phyloP scores from a whole-genome alignment of 2,888 invertebrate species.

The Peribatodes rhomboidaria region DNA sequence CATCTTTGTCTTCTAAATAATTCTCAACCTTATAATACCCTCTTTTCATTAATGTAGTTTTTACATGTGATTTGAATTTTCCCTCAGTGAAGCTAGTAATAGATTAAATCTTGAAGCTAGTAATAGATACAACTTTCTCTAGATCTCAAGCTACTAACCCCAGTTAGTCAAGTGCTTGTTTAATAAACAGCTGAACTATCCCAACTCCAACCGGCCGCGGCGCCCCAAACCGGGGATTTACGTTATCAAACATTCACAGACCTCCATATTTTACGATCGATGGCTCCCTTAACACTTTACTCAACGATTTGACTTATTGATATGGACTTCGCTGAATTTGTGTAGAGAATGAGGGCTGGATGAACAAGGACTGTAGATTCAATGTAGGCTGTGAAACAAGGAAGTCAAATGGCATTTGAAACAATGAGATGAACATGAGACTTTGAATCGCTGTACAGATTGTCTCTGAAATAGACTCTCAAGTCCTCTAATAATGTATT shows the following conservation, averaged over 20 bases:
- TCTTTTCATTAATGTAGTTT: no score
- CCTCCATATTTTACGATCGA: slow-evolving; percentile 14
- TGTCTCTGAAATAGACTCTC: no score
- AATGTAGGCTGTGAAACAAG: neutral
- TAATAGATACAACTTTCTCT: neutral
- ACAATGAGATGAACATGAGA: no score
- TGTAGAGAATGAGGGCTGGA: neutral
- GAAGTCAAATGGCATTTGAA: neutral
- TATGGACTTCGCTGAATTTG: neutral
- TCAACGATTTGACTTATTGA: slow-evolving; percentile 15
- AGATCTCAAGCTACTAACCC: neutral
- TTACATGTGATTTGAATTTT: no score
- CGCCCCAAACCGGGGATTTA: slow-evolving; percentile 2
- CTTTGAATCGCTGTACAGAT: no score
- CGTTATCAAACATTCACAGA: slow-evolving; percentile 19
- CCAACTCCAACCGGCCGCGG: slow-evolving; percentile 6
- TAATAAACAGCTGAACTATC: slow-evolving; percentile 13
- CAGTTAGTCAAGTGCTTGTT: slow-evolving; percentile 11
- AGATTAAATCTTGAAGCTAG: no score
- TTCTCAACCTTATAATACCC: no score
- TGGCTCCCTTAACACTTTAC: slow-evolving; percentile 6
- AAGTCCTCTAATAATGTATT: no score
- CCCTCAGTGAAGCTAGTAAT: no score
- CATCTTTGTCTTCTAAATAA: no score
- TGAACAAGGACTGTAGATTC: neutral